Percentiles rank a stretch among this genome's conserved stretches.
Conservation (phyloP, 2,113 vertebrate species). For the Toxostoma redivivum region DNA sequence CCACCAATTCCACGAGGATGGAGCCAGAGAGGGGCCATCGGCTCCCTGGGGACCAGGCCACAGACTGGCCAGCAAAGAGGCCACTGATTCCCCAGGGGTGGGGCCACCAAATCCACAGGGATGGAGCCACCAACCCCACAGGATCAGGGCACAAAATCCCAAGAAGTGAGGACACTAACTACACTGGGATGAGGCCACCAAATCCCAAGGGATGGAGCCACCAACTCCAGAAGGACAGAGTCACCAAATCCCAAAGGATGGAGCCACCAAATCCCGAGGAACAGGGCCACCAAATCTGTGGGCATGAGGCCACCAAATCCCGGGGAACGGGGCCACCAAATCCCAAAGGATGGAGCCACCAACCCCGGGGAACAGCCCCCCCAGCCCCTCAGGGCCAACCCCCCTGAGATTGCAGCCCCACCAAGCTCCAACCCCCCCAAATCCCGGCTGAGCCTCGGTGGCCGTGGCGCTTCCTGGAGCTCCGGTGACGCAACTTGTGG, state of each 20-base stretch:
- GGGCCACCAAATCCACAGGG: not conserved
- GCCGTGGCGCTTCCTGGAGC: not conserved
- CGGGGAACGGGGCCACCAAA: not conserved
- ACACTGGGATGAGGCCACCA: rapidly evolving
- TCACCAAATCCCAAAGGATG: not conserved
- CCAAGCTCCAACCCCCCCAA: not conserved
- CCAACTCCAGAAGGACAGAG: rapidly evolving
- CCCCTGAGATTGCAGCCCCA: not conserved
- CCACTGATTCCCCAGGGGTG: no score
- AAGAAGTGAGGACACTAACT: rapidly evolving
- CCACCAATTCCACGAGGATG: rapidly evolving
- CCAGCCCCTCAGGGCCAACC: no score
- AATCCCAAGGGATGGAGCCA: not conserved
- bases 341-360: not conserved
- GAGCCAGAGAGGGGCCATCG: no score
- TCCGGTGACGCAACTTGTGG: not conserved
- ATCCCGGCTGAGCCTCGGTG: not conserved
- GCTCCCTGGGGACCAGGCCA: not conserved
- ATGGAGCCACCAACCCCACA: not conserved
- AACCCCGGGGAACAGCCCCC: not conserved
- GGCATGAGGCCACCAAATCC: not conserved
- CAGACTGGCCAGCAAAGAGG: no score
- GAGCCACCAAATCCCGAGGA: not conserved
- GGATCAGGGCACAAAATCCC: not conserved
- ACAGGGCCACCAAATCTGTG: not conserved